Evolutionary conservation across 2,797 vertebrate genomes (phyloP).

Genomic region (Acanthurus tractus): DNA sequence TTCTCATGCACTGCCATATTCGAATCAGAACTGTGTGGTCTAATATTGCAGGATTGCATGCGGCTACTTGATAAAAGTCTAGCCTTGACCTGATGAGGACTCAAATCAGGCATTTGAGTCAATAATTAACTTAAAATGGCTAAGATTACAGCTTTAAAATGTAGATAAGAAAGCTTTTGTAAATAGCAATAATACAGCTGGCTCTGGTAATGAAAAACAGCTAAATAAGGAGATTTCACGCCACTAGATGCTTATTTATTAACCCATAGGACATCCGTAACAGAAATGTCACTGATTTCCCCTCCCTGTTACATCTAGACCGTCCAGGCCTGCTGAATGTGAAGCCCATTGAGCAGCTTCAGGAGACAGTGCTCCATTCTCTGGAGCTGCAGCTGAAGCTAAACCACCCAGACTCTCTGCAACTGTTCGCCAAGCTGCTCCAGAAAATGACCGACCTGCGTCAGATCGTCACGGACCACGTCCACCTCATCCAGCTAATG

Average conservation of each 20-base stretch:
- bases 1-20: neutral
- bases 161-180: constrained; percentile 64
- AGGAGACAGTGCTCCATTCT: constrained; percentile 95
- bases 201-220: neutral
- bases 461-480: constrained; percentile 96
- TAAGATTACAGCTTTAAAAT: constrained; percentile 45
- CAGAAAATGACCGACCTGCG: constrained; percentile 99
- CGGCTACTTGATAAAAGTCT: constrained; percentile 67
- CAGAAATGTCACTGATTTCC: constrained; percentile 5
- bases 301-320: constrained; percentile 81
- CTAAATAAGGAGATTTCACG: constrained; percentile 6
- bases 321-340: constrained; percentile 96
- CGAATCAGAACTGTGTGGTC: constrained; percentile 14
- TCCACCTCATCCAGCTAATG: constrained; percentile 94
- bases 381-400: constrained; percentile 97
- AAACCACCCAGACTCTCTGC: constrained; percentile 95
- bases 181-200: constrained; percentile 42
- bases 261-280: neutral
- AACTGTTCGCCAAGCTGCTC: constrained; percentile 97
- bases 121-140: constrained; percentile 76
- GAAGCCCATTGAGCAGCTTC: constrained; percentile 97
- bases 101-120: constrained; percentile 49
- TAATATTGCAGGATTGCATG: constrained; percentile 56
- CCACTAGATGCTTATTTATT: neutral
- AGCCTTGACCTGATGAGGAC: constrained; percentile 72